Evolutionary conservation across 2,888 invertebrate genomes (phyloP).

Genomic region (Agriopis aurantiaria): DNA sequence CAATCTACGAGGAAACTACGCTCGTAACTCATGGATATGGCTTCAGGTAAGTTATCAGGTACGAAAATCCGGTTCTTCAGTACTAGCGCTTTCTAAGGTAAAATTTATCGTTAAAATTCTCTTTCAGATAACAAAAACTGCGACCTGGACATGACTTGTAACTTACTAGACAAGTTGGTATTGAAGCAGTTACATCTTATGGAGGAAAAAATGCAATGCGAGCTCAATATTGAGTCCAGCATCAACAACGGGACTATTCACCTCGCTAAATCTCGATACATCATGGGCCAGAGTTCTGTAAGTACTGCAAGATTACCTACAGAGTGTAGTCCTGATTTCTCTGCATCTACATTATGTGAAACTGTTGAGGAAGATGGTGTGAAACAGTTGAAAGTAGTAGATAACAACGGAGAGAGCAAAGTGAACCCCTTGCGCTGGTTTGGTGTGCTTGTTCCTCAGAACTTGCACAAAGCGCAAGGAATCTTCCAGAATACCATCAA

Average conservation of each 20-base stretch:
- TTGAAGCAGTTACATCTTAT: conserved; percentile 90
- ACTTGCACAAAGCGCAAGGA: conserved; percentile 90
- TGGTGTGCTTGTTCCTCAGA: conserved; percentile 93
- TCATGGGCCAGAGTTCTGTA: conserved; percentile 91
- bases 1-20: not conserved
- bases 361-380: conserved; percentile 73
- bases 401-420: conserved; percentile 63
- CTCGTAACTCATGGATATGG: not conserved
- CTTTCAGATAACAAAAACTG: conserved; percentile 34
- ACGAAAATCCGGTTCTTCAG: not conserved
- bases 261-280: conserved; percentile 91
- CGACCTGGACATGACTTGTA: conserved; percentile 75
- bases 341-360: conserved; percentile 71
- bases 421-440: conserved; percentile 94
- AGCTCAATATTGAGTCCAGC: conserved; percentile 89
- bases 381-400: conserved; percentile 72
- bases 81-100: too few relatives aligned
- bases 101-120: too few relatives aligned
- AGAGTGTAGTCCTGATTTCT: conserved; percentile 85
- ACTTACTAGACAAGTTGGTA: conserved; percentile 89
- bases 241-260: conserved; percentile 90
- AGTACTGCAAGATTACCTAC: conserved; percentile 90
- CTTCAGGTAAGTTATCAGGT: conserved; percentile 1
- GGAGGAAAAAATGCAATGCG: conserved; percentile 90
- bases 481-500: conserved; percentile 90